Evolutionary conservation across 2,113 vertebrate genomes (phyloP), one percentile per base, ranked within the genome.

Genomic region (Monarcha castaneiventris): DNA sequence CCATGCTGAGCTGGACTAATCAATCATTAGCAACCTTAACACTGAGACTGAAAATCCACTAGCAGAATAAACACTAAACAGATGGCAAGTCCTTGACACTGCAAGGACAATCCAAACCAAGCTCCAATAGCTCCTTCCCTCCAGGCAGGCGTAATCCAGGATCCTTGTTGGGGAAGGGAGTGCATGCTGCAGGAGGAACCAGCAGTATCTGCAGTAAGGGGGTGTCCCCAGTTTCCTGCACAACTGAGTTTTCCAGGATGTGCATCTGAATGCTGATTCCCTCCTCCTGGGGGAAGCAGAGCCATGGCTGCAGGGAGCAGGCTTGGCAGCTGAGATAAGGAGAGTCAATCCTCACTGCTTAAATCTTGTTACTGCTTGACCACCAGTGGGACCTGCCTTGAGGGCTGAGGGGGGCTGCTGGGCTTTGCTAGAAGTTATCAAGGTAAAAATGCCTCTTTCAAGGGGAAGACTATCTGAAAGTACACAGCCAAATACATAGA

Each of bases 101-200:
- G 9, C 44, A 80, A 73, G 48, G 61, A 35, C 46, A 91, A 27
- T 16, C 69, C 21, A 68, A 68, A 37, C 9, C 18, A 37, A 30
- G 33, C 48, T 76, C 41, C 66, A 56, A 19, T 8, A 87, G 14
- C 23, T 74, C 21, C 41, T 73, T 85, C 37, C 17, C 58, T 68
- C 44, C 63, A 82, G 62, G 41, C 41, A 37, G 59, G 51, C 22
- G 6, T 19, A 9, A 21, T 30, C 56, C 23, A 18, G 20, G 27
- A 14, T 23, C 49, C 55, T 20, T 26, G 26, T 0, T n/a, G 33
- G 41, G 2, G 2, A 55, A 35, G 32, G 0, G 1, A 67, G 43
- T 1, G 5, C 0, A 0, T 20, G 33, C 20, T n/a, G n/a, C 26
- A 58, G 26, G 23, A 55, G 48, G 16, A 25, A 39, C 23, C 14